Evolutionary conservation across 2,888 invertebrate species (phyloP).

Genomic region (Noctua pronuba): DNA sequence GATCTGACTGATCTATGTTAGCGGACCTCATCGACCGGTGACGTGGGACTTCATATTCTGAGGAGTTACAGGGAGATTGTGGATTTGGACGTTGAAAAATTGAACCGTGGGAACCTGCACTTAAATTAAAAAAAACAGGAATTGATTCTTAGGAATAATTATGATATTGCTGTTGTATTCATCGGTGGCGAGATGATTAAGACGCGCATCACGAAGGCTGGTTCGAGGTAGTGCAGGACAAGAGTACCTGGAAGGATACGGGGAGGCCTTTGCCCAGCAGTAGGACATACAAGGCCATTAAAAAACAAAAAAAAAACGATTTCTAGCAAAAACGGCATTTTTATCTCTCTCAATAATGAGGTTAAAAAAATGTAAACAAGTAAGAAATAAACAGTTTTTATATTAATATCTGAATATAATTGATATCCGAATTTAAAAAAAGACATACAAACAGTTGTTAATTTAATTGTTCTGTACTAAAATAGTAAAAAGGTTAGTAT

Average conservation of each 20-base stretch:
- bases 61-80: background rate
- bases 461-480: background rate
- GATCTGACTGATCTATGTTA: slow-evolving; percentile 74
- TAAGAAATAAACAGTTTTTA: too few species aligned
- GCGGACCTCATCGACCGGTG: slow-evolving; percentile 65
- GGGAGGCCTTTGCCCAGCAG: too few species aligned
- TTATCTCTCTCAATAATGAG: too few species aligned
- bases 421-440: background rate
- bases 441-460: background rate
- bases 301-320: too few species aligned
- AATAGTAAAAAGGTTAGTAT: background rate
- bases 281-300: too few species aligned
- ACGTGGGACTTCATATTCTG: slow-evolving; percentile 51
- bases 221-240: too few species aligned
- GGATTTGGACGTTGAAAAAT: background rate
- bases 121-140: background rate
- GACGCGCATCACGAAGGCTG: too few species aligned
- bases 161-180: background rate
- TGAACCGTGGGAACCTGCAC: background rate
- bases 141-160: background rate
- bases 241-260: too few species aligned
- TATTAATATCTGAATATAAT: too few species aligned
- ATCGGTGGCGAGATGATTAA: too few species aligned
- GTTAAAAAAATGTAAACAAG: background rate
- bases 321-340: background rate